Conservation (phyloP, 2,797 vertebrate species). For the Danio jaintianensis region DNA sequence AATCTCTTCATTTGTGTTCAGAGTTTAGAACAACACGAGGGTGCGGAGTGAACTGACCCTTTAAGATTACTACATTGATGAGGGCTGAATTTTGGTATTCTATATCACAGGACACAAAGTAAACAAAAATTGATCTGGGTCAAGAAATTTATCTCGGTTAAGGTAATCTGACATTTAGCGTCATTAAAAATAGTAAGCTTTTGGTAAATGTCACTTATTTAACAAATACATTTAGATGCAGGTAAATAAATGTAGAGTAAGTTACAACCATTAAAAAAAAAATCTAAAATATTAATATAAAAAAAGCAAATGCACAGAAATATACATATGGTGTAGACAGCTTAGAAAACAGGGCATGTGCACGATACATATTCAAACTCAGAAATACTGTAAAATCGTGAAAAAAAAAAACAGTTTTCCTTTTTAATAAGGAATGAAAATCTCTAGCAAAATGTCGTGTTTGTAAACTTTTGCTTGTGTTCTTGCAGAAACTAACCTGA, state of each 20-base stretch:
- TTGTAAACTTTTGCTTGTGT: not conserved
- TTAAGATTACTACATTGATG: conserved; percentile 10
- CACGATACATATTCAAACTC: conserved; percentile 35
- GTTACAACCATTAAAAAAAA: conserved; percentile 4
- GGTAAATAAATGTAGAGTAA: not conserved
- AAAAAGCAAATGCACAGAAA: conserved; percentile 20
- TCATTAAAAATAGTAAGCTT: not conserved
- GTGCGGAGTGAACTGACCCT: no score
- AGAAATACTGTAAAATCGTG: conserved; percentile 13
- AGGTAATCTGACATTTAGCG: not conserved
- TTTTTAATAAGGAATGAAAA: not conserved
- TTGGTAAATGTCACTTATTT: conserved; percentile 5
- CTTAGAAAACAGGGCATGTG: not conserved
- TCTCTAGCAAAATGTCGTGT: not conserved
- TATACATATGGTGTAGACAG: conserved; percentile 1
- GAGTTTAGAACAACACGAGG: no score
- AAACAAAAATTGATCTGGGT: no score
- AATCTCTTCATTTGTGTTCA: no score
- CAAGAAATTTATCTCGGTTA: not conserved
- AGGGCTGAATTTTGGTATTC: not conserved
- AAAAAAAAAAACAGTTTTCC: conserved; percentile 32
- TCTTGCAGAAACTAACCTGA: not conserved
- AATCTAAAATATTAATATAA: not conserved
- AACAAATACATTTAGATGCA: conserved; percentile 1
- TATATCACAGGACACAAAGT: not conserved